phyloP scores from a whole-genome alignment of 1,140 invertebrate genomes.

The Orussus abietinus region DNA sequence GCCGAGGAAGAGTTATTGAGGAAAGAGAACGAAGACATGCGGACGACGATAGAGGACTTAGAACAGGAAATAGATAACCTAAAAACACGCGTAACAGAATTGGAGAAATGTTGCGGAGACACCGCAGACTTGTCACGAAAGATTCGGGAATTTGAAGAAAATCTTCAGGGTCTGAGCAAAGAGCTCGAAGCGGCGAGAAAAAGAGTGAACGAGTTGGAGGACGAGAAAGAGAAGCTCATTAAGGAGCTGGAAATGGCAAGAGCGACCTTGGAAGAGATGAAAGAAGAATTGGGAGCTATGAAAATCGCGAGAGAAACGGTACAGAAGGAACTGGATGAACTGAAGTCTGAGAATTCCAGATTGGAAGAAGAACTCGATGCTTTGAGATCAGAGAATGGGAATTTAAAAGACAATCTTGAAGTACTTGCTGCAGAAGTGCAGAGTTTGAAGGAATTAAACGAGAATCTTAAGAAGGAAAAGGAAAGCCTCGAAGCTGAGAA shows the following conservation, averaged over 20 bases:
- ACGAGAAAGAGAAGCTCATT: constrained; percentile 14
- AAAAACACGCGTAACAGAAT: constrained; percentile 4
- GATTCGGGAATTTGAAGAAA: no score
- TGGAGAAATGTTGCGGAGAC: constrained; percentile 6
- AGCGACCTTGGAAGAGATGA: background rate
- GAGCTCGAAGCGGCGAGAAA: constrained; percentile 11
- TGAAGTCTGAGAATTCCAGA: constrained; percentile 19
- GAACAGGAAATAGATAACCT: constrained; percentile 16
- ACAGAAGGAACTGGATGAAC: constrained; percentile 8
- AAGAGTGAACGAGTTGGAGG: constrained; percentile 13
- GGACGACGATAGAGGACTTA: constrained; percentile 13
- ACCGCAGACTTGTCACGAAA: constrained; percentile 6
- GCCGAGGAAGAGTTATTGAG: constrained; percentile 16
- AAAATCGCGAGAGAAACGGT: constrained; percentile 9
- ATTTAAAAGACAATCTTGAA: no score
- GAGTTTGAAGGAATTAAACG: no score
- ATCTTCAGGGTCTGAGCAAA: constrained; percentile 9
- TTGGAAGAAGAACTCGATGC: constrained; percentile 10
- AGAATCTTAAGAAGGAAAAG: no score
- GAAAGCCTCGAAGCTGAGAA: constrained; percentile 12
- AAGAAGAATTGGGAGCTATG: no score
- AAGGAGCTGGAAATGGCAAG: constrained; percentile 13
- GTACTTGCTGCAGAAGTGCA: no score
- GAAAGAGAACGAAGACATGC: constrained; percentile 18
- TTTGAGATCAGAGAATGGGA: no score